Percentiles rank a stretch among this genome's conserved stretches.
Evolutionary conservation across 2,797 vertebrate species (phyloP).

Genomic region (Amblyraja radiata): DNA sequence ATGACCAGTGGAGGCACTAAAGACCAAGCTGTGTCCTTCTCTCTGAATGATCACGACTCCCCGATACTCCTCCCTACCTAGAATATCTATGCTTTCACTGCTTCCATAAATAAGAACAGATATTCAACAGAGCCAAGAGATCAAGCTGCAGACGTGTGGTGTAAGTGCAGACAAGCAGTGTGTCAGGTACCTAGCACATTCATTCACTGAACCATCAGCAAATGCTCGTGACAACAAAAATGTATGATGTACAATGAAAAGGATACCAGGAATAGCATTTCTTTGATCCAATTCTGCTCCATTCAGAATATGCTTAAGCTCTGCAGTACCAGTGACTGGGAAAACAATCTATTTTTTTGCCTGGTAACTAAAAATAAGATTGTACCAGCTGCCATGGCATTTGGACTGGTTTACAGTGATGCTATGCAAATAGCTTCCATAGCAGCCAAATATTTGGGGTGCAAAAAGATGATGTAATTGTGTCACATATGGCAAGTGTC

Average conservation of each 20-base stretch:
- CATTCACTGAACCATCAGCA: neutral
- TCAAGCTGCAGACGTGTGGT: neutral
- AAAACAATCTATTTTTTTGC: neutral
- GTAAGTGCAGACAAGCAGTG: neutral
- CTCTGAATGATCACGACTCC: neutral
- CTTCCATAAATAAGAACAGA: neutral
- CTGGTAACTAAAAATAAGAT: neutral
- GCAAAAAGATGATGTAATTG: constrained; percentile 5
- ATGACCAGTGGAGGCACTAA: neutral
- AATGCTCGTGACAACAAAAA: neutral
- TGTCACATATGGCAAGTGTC: neutral
- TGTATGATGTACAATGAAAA: neutral
- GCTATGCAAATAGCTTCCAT: constrained; percentile 12
- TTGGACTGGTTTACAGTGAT: neutral
- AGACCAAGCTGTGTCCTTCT: no score
- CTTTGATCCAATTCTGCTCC: neutral
- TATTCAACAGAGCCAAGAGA: neutral
- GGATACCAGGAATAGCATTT: neutral
- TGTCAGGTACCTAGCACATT: neutral
- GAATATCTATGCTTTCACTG: neutral
- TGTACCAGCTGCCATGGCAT: constrained; percentile 2
- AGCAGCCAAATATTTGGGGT: neutral
- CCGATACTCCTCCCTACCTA: neutral
- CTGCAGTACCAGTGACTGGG: neutral
- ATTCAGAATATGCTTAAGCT: neutral